phyloP scores from a whole-genome alignment of 2,113 vertebrate species.

The Romanogobio albipinnatus region DNA sequence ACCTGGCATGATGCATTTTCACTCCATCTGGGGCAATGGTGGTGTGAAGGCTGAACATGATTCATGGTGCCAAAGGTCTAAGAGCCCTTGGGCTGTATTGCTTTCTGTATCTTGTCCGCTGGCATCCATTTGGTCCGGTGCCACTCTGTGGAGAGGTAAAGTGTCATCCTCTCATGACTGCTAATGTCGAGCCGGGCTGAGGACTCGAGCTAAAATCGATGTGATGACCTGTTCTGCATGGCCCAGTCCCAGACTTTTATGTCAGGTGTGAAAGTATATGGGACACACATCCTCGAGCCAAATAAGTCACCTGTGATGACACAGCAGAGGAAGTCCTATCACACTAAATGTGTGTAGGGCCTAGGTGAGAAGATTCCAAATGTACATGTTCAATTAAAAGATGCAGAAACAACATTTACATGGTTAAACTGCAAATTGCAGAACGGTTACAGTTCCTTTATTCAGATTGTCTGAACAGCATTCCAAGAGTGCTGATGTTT shows the following conservation, averaged over 20 bases:
- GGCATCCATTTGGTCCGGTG: constrained; percentile 42
- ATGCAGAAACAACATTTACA: neutral
- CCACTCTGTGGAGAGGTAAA: constrained; percentile 32
- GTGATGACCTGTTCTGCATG: constrained; percentile 27
- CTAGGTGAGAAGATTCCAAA: constrained; percentile 40
- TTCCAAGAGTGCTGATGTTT: neutral
- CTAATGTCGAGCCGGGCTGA: constrained; percentile 38
- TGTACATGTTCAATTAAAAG: neutral
- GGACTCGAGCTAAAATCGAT: constrained; percentile 40
- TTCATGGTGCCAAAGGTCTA: constrained; percentile 40
- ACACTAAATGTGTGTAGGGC: neutral
- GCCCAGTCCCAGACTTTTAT: constrained; percentile 6
- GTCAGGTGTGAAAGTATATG: constrained; percentile 39
- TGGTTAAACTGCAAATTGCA: neutral
- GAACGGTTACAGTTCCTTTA: neutral
- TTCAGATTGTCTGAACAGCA: neutral
- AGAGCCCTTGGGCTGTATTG: constrained; percentile 28
- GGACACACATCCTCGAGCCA: constrained; percentile 17
- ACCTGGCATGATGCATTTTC: constrained; percentile 36
- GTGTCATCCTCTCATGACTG: constrained; percentile 39
- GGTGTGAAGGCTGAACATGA: constrained; percentile 38
- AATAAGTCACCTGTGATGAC: constrained; percentile 4
- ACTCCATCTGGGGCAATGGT: constrained; percentile 47
- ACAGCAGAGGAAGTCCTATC: constrained; percentile 1
- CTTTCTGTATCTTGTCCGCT: constrained; percentile 36